A percentile compares a stretch with the other conserved stretches of the same genome.
phyloP scores from a whole-genome alignment of 2,797 vertebrate species.

The Lepilemur ruficaudatus region DNA sequence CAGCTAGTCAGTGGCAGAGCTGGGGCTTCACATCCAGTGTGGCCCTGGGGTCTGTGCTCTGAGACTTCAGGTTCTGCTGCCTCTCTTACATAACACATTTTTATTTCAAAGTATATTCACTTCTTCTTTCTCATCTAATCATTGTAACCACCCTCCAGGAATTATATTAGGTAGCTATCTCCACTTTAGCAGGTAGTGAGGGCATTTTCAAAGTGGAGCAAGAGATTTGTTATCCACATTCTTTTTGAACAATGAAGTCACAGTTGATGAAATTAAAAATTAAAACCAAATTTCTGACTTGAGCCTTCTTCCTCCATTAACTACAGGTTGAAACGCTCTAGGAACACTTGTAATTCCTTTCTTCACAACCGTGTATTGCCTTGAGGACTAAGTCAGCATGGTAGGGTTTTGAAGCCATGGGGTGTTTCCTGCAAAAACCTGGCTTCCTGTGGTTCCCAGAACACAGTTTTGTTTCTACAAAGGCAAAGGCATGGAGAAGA shows the following conservation, averaged over 20 bases:
- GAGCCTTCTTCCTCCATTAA: background rate
- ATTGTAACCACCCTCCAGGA: background rate
- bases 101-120: background rate
- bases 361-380: slow-evolving; percentile 17
- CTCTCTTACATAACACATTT: background rate
- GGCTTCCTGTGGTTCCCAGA: slow-evolving; percentile 39
- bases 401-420: slow-evolving; percentile 43
- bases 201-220: slow-evolving; percentile 25
- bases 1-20: background rate
- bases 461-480: slow-evolving; percentile 54
- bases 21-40: background rate
- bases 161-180: background rate
- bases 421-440: slow-evolving; percentile 24
- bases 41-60: background rate
- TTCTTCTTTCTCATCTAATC: background rate
- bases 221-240: background rate
- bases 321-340: background rate
- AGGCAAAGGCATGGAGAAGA: background rate
- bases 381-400: slow-evolving; percentile 31
- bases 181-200: background rate
- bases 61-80: background rate
- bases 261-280: slow-evolving; percentile 53
- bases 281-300: slow-evolving; percentile 34
- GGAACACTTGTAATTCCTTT: background rate
- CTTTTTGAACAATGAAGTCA: background rate